Conservation (phyloP, 2,888 invertebrate genomes). For the Ligdia adustata region DNA sequence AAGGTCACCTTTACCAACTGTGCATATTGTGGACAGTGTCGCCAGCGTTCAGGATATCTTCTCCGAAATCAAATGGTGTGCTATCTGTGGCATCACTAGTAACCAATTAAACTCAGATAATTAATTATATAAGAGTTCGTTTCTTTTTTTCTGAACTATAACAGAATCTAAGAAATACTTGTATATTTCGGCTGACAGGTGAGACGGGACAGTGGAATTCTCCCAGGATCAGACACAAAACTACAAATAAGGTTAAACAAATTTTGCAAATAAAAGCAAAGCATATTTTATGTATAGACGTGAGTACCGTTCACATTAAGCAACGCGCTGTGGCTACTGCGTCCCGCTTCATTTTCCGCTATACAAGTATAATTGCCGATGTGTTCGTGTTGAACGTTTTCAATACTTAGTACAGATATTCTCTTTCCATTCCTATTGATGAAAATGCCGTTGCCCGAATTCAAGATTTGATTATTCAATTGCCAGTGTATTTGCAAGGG, state of each 20-base stretch:
- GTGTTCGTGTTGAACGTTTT: slow-evolving; percentile 84
- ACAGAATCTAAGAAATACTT: no score
- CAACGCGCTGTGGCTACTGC: slow-evolving; percentile 85
- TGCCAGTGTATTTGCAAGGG: slow-evolving; percentile 89
- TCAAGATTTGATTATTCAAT: slow-evolving; percentile 83
- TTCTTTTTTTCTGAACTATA: no score
- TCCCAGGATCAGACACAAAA: slow-evolving; percentile 23
- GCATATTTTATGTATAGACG: slow-evolving; percentile 32
- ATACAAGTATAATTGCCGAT: slow-evolving; percentile 86
- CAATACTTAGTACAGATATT: slow-evolving; percentile 87
- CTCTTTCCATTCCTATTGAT: slow-evolving; percentile 85
- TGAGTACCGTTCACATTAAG: slow-evolving; percentile 88
- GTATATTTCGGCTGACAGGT: neutral
- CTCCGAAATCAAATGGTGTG: slow-evolving; percentile 89
- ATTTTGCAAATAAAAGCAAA: slow-evolving; percentile 60
- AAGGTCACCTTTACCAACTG: slow-evolving; percentile 88
- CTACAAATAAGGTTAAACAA: slow-evolving; percentile 39
- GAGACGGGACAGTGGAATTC: neutral
- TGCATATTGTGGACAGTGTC: slow-evolving; percentile 88
- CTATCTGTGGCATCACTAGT: slow-evolving; percentile 88
- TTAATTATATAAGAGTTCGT: no score
- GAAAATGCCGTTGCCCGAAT: slow-evolving; percentile 82
- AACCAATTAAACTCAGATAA: slow-evolving; percentile 24
- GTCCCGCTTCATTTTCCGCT: slow-evolving; percentile 87
- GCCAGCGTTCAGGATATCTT: slow-evolving; percentile 88